Base-by-base conservation (phyloP, 2,113 vertebrate genomes). In the Chaetorhynchus papuensis region DNA sequence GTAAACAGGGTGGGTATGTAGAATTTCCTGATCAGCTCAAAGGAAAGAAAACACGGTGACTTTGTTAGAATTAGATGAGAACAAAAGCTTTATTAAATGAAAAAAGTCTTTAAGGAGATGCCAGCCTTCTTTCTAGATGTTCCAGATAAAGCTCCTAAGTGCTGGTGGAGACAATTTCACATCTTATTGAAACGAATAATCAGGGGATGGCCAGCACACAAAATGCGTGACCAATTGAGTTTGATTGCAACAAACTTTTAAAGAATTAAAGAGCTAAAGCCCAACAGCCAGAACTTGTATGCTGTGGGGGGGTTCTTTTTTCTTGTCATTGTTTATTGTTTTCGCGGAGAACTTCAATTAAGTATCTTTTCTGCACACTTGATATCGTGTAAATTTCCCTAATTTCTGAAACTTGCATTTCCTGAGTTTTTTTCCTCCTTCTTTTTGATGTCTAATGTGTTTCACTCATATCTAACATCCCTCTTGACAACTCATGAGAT, bases 361-460 rank as follows among this genome's bases (percentile, higher is more conserved):
- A 91, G 69, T 85, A 60, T 47, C 68, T 88, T 93, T 87, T 92
- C 47, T 71, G 53, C 33, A 63, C n/a, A 57, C 27, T 93, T 42
- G 59, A 50, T 44, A 7, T 13, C 28, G 80, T 81, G 37, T 75
- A 68, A 16, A 72, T 89, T 59, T 85, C 91, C 85, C 70, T 50
- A 28, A 81, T 90, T 82, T 84, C 69, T 75, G 60, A 72, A 61
- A 83, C 63, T 90, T 45, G 33, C n/a, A 39, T 60, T 94, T 95
- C 90, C 83, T 83, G 42, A 50, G 5, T 31, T 84, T 82, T 82
- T 87, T n/a, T 20, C 49, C 70, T 75, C 57, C 20, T 19, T 20
- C 39, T 75, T 91, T 81, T 87, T 83, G 93, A 76, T 91, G 94
- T 91, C 92, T 93, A 82, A 77, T 87, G 52, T 71, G 63, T 87